phyloP scores from a whole-genome alignment of 37 sponge, comb jelly and placozoan species.

The Aplysina aerophoba region DNA sequence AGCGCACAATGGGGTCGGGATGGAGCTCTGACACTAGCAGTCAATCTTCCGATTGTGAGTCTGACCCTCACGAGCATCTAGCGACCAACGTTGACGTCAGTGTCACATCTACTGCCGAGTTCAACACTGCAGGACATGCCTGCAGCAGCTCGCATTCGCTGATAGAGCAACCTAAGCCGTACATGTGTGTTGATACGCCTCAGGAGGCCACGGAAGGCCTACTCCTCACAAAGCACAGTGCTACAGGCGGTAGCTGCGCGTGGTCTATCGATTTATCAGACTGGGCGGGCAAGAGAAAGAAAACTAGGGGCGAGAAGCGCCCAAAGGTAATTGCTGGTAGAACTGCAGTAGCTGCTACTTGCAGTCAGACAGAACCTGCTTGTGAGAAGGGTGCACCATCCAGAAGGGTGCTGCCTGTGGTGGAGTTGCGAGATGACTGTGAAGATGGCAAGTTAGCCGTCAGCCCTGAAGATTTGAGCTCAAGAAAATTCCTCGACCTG shows the following conservation, averaged over 20 bases:
- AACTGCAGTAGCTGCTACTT: not conserved
- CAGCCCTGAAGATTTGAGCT: conserved; percentile 45
- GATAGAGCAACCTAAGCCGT: no score
- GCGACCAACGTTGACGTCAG: no score
- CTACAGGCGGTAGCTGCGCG: not conserved
- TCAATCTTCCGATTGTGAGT: no score
- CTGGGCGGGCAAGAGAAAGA: not conserved
- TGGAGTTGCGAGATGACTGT: not conserved
- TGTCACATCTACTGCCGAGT: no score
- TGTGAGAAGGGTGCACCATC: not conserved
- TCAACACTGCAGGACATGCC: no score
- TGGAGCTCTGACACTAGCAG: no score
- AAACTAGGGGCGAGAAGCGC: not conserved
- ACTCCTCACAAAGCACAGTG: no score
- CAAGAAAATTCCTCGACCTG: conserved; percentile 72
- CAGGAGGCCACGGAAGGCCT: no score
- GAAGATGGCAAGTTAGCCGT: conserved; percentile 3
- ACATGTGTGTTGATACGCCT: no score
- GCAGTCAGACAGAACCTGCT: not conserved
- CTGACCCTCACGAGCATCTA: no score
- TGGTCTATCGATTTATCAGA: conserved; percentile 28
- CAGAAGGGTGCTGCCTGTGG: not conserved
- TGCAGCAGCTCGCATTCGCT: no score
- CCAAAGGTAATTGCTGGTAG: not conserved
- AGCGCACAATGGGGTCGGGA: not conserved